Percentiles rank a stretch among this genome's conserved stretches.
Conservation (phyloP, 2,888 invertebrate species). For the Caenorhabditis sinica region DNA sequence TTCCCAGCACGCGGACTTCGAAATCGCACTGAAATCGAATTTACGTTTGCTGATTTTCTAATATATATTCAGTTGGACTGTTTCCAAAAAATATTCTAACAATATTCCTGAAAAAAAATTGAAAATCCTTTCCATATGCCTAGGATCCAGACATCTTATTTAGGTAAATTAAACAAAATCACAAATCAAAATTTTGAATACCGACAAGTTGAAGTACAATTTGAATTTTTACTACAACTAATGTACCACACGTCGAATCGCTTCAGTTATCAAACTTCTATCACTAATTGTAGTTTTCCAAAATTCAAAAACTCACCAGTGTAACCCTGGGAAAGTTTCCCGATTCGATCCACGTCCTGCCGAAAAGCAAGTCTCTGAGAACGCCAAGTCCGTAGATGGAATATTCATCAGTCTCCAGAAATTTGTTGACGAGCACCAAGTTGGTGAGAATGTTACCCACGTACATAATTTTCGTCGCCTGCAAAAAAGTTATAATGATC, state of each 20-base stretch:
- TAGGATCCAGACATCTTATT: too few species aligned
- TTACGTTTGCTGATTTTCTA: neutral
- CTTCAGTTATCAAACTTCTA: too few species aligned
- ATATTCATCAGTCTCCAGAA: slow-evolving; percentile 83
- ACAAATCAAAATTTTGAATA: too few species aligned
- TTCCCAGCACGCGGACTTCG: slow-evolving; percentile 83
- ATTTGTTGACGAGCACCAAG: slow-evolving; percentile 82
- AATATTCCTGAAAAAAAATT: too few species aligned
- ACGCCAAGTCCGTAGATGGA: slow-evolving; percentile 83
- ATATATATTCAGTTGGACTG: too few species aligned
- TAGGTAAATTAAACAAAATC: too few species aligned
- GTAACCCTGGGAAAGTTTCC: slow-evolving; percentile 83
- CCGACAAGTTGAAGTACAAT: too few species aligned
- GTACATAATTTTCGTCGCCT: slow-evolving; percentile 83
- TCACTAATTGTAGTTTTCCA: too few species aligned
- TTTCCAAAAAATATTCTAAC: neutral
- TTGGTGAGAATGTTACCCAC: slow-evolving; percentile 83
- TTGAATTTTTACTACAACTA: too few species aligned
- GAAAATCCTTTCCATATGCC: too few species aligned
- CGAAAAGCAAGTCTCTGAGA: slow-evolving; percentile 81
- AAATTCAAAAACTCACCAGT: slow-evolving; percentile 67
- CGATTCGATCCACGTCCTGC: slow-evolving; percentile 82
- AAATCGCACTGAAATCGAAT: slow-evolving; percentile 77
- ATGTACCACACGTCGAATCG: too few species aligned
- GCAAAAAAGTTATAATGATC: slow-evolving; percentile 19